Evolutionary conservation across 2,797 vertebrate species (phyloP), one percentile per base, ranked within the genome.

Genomic region (Aeoliscus strigatus): DNA sequence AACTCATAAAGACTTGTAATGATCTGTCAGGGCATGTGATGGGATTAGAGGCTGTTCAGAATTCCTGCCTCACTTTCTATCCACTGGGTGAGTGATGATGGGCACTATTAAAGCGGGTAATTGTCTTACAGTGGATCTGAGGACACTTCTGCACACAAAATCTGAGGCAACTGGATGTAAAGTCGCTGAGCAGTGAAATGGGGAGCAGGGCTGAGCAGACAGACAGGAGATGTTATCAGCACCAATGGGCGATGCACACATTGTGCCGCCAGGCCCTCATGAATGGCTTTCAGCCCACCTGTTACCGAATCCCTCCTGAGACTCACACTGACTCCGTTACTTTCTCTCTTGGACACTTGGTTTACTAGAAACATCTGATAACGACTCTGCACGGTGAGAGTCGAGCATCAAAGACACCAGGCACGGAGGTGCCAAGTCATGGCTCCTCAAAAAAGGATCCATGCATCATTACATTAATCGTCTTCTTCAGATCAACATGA

Each of bases 181-280:
- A 85, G 75, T 80, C 75, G 76, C 81, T 84, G 80, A 85, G 82
- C 79, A 38, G 79, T 83, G 83, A 81, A 81, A 86, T 76, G 51
- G 71, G 75, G 77, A 81, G 60, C 60, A 65, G 59, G 64, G 71
- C 64, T 63, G 61, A 78, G 63, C 75, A 73, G 70, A 75, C 68
- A 70, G 65, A 60, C 51, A 51, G 57, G 64, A 79, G 85, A 85
- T 73, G 60, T 70, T 82, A 82, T 86, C 75, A 60, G 72, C 77
- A 77, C 82, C 83, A 84, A 79, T 78, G 76, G 70, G 60, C 58
- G 57, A 73, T 56, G 67, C 57, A 53, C 42, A 57, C 73, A 77
- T 80, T 81, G 73, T 80, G 66, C 60, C 27, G 67, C 36, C 50
- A 67, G 73, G 76, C 79, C 74, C 70, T 51, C 27, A 39, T 73